Base-by-base conservation (phyloP, 2,797 vertebrate genomes). In the Epinephelus coioides region DNA sequence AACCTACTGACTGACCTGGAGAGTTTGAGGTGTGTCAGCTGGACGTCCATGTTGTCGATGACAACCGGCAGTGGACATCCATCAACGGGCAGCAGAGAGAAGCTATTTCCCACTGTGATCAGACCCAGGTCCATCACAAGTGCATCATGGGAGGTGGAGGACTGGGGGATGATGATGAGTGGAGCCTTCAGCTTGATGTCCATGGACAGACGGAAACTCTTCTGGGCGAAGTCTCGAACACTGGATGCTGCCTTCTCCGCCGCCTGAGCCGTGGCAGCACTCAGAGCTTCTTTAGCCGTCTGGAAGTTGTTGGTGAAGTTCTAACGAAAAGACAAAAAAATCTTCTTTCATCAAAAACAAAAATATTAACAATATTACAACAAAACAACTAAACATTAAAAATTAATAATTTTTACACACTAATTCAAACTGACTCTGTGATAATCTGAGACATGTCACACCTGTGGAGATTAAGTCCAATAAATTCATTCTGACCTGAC, bases 201-300 rank as follows among this genome's bases (percentile, higher is more conserved):
- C 94, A 97, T 79, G 1, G 96, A 93, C 57, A 99, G 94, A 3
- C 98, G 96, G 79, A 97, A 97, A 62, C 97, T 98, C 91, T 97
- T 97, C 79, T 97, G 96, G n/a, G 98, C 96, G 0, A 99, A 92
- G 76, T 96, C 97, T 23, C 96, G 96, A 3, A 99, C 96, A 0
- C 97, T 98, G 27, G 95, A 98, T 7, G 97, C 98, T 0, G 98
- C 98, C 81, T 96, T 97, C 79, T 97, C 97, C 0, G 98, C 98
- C 1, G 98, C 98, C 74, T 99, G 97, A 23, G 91, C 96, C 0
- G 98, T 99, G 0, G 98, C 98, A 0, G 94, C 90, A 27, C 96
- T 97, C 87, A 99, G 74, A 2, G 97, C 96, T 62, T 96, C 96
- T 89, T 97, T 98, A 15, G 97, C 97, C 0, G 88, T 88, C 86